Evolutionary conservation across 2,888 invertebrate species (phyloP).

Genomic region (Archips xylosteana): DNA sequence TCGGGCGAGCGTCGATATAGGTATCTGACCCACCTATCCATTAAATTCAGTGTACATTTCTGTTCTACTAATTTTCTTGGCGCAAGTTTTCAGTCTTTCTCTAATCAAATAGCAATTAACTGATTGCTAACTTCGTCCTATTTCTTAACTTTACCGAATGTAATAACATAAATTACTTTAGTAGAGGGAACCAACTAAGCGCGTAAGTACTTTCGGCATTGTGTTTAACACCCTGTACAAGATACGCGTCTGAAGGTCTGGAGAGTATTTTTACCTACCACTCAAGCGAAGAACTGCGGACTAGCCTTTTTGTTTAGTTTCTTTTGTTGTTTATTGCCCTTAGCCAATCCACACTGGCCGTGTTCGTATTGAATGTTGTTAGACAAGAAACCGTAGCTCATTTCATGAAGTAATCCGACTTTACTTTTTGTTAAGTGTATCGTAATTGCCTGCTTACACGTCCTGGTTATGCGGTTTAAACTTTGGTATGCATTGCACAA

Average conservation of each 20-base stretch:
- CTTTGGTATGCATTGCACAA: slow-evolving; percentile 27
- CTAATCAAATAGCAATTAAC: slow-evolving; percentile 52
- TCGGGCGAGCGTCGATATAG: not conserved
- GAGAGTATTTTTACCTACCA: slow-evolving; percentile 34
- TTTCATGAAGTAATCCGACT: not conserved
- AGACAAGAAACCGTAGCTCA: not conserved
- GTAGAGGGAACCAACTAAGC: slow-evolving; percentile 31
- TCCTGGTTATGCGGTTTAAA: slow-evolving; percentile 17
- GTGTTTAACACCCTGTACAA: slow-evolving; percentile 25
- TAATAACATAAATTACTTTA: slow-evolving; percentile 40
- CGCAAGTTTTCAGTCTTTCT: slow-evolving; percentile 43
- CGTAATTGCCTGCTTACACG: slow-evolving; percentile 26
- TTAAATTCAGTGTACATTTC: slow-evolving; percentile 34
- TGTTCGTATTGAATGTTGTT: not conserved
- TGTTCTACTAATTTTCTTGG: slow-evolving; percentile 40
- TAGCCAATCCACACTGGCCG: not conserved
- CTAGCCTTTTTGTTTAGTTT: slow-evolving; percentile 25
- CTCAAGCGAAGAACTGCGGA: slow-evolving; percentile 22
- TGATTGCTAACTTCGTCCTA: slow-evolving; percentile 52
- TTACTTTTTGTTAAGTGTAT: slow-evolving; percentile 17
- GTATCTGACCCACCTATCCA: slow-evolving; percentile 21
- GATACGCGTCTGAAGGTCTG: slow-evolving; percentile 11
- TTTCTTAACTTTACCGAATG: slow-evolving; percentile 39
- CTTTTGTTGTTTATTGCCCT: slow-evolving; percentile 23
- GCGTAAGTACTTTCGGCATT: slow-evolving; percentile 28